Percentiles rank a stretch among this genome's conserved stretches.
Evolutionary conservation across 2,888 invertebrate genomes (phyloP).

Genomic region (Syrista parreyssii): DNA sequence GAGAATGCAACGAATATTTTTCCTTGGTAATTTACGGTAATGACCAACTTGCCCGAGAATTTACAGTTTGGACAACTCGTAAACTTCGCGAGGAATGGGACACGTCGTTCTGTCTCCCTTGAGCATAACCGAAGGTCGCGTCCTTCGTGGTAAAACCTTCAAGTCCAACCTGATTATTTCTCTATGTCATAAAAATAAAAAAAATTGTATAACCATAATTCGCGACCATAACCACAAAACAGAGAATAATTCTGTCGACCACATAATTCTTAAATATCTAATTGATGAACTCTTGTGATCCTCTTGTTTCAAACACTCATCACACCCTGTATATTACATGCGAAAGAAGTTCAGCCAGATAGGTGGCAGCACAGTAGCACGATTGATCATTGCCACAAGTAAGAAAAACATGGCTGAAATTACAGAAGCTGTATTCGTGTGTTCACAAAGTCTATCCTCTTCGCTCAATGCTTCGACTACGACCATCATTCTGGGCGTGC

Average conservation of each 20-base stretch:
- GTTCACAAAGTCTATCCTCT: not conserved
- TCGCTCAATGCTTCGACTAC: not conserved
- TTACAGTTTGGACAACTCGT: constrained; percentile 3
- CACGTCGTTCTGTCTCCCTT: not conserved
- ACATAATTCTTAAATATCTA: not conserved
- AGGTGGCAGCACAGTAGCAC: not conserved
- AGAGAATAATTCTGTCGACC: not conserved
- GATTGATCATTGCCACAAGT: not conserved
- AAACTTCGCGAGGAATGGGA: not conserved
- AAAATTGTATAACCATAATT: not conserved
- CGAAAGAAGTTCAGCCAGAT: not conserved
- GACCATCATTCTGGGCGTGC: not conserved
- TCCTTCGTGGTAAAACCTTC: not conserved
- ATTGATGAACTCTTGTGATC: not conserved
- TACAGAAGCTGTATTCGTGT: not conserved
- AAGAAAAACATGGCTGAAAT: not conserved
- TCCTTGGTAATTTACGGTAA: constrained; percentile 33
- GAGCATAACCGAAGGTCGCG: not conserved
- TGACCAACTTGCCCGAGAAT: constrained; percentile 27
- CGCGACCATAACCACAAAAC: not conserved
- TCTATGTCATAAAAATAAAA: not conserved
- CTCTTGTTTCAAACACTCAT: not conserved
- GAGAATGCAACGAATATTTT: constrained; percentile 28
- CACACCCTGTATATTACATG: not conserved
- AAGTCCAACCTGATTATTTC: constrained; percentile 1